Conservation (phyloP, 2,797 vertebrate genomes). For the Enteromius afrohamiltoni region DNA sequence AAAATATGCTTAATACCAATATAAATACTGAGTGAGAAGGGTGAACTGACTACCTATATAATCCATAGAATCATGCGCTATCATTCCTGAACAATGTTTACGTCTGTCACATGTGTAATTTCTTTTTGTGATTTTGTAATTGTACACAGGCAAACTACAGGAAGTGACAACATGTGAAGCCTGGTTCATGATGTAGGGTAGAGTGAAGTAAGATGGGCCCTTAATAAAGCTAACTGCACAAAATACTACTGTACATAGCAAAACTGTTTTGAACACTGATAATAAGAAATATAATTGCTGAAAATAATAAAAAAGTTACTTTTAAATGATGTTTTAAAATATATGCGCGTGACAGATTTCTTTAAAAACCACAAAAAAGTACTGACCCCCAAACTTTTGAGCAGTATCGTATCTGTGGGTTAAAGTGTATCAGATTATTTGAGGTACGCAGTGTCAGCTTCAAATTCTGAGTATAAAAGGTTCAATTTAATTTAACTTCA, state of each 20-base stretch:
- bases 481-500: background rate
- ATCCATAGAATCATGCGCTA: constrained; percentile 34
- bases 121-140: constrained; percentile 17
- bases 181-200: constrained; percentile 32
- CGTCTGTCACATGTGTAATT: background rate
- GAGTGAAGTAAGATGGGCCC: background rate
- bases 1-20: constrained; percentile 29
- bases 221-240: background rate
- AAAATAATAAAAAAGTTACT: background rate
- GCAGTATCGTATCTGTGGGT: background rate
- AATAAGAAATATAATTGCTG: background rate
- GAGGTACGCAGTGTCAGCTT: background rate
- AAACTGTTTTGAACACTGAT: background rate
- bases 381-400: background rate
- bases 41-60: constrained; percentile 33
- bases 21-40: constrained; percentile 27
- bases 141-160: constrained; percentile 43
- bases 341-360: background rate
- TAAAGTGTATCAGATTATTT: background rate
- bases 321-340: background rate
- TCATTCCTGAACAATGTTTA: constrained; percentile 8
- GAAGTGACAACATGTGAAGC: constrained; percentile 14
- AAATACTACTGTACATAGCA: background rate
- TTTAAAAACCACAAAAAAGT: background rate
- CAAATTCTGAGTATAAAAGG: background rate